phyloP scores from a whole-genome alignment of 2,797 vertebrate genomes.

The Phoeniculus purpureus region DNA sequence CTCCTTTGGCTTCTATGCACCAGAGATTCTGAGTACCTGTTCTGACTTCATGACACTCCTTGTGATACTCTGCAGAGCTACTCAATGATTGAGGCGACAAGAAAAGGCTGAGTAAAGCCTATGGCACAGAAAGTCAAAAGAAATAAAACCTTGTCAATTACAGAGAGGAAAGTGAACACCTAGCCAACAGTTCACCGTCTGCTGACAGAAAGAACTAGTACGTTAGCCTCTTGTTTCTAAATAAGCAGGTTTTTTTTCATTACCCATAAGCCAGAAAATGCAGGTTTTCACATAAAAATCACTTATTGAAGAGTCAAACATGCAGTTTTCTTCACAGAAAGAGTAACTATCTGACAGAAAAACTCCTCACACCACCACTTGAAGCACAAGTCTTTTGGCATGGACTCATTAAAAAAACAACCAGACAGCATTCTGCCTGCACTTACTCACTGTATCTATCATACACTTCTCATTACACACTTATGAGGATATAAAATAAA shows the following conservation, averaged over 20 bases:
- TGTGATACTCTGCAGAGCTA: not conserved
- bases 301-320: rapidly evolving
- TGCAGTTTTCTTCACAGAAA: not conserved
- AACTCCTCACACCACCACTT: not conserved
- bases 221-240: not conserved
- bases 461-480: rapidly evolving
- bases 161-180: not conserved
- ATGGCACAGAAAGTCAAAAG: not conserved
- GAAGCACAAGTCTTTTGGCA: not conserved
- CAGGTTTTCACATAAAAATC: not conserved
- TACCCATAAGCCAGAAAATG: not conserved
- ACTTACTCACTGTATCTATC: not conserved
- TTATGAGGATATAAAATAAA: rapidly evolving
- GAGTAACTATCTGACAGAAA: not conserved
- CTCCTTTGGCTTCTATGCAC: not conserved
- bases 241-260: not conserved
- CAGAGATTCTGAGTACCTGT: not conserved
- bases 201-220: not conserved
- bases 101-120: not conserved
- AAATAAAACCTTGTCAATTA: not conserved
- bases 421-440: not conserved
- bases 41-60: rapidly evolving
- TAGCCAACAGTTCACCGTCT: rapidly evolving
- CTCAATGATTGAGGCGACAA: not conserved
- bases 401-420: not conserved